Evolutionary conservation across 2,888 invertebrate species (phyloP).

Genomic region (Synanthedon tipuliformis): DNA sequence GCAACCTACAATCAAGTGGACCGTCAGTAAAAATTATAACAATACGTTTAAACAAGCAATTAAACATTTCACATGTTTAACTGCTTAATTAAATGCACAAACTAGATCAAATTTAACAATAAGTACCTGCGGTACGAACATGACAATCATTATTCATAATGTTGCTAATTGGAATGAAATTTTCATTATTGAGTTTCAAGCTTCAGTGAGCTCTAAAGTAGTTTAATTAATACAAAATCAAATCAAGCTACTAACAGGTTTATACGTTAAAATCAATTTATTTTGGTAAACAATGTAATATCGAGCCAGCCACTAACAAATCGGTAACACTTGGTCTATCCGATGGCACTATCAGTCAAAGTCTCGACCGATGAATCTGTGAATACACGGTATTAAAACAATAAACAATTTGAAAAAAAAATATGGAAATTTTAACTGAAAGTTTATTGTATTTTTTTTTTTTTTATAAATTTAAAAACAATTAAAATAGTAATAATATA

Average conservation of each 20-base stretch:
- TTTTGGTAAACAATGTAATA: constrained; percentile 29
- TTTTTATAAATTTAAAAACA: too few relatives aligned
- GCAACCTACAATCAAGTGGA: too few relatives aligned
- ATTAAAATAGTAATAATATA: too few relatives aligned
- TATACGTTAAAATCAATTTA: constrained; percentile 14
- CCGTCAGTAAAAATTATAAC: too few relatives aligned
- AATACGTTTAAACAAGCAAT: too few relatives aligned
- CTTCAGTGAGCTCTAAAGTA: neutral
- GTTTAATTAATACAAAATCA: neutral
- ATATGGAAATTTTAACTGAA: too few relatives aligned
- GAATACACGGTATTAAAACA: neutral
- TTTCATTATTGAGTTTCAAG: neutral
- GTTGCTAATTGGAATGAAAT: neutral
- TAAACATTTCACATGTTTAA: too few relatives aligned
- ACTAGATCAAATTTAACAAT: too few relatives aligned
- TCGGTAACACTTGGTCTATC: constrained; percentile 24
- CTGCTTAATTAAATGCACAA: too few relatives aligned
- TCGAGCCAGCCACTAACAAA: constrained; percentile 32
- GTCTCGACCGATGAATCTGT: neutral
- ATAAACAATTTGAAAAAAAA: neutral
- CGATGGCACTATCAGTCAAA: neutral
- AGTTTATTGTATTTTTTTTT: too few relatives aligned
- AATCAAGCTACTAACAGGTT: neutral
- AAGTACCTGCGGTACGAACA: too few relatives aligned
- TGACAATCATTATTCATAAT: too few relatives aligned